phyloP scores from a whole-genome alignment of 2,888 invertebrate genomes.

The Aphidius colemani region DNA sequence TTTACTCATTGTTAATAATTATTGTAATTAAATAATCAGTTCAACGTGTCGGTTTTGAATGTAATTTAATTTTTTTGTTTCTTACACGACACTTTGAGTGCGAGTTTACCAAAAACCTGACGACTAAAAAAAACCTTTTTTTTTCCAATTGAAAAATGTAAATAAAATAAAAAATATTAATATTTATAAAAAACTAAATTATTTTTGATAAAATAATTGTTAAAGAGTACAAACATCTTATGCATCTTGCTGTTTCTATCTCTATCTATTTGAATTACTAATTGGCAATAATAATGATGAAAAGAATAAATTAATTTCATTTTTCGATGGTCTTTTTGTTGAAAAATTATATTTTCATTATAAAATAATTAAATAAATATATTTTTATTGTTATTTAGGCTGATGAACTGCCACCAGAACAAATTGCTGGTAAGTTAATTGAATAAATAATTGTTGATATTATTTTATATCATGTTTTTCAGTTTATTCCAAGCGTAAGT shows the following conservation, averaged over 20 bases:
- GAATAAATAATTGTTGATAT: constrained; percentile 16
- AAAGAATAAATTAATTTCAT: background rate
- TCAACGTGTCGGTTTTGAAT: constrained; percentile 22
- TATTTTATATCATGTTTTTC: constrained; percentile 15
- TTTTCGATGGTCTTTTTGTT: background rate
- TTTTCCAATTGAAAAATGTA: constrained; percentile 10
- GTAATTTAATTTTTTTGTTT: constrained; percentile 7
- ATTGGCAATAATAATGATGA: constrained; percentile 25
- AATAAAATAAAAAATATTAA: constrained; percentile 8
- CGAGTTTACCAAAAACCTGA: constrained; percentile 37
- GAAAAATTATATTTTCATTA: background rate
- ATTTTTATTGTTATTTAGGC: constrained; percentile 62
- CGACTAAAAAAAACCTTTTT: constrained; percentile 29
- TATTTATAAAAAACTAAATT: background rate
- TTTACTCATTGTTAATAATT: constrained; percentile 23
- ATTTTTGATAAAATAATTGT: background rate
- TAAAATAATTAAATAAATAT: background rate
- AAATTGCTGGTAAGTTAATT: constrained; percentile 78
- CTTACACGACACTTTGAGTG: constrained; percentile 23
- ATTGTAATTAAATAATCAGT: constrained; percentile 27
- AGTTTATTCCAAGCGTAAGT: constrained; percentile 34
- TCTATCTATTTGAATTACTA: constrained; percentile 24
- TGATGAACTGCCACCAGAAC: constrained; percentile 89
- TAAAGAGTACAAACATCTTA: background rate
- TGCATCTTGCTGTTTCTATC: constrained; percentile 23